A percentile compares a stretch with the other conserved stretches of the same genome.
phyloP scores from a whole-genome alignment of 30 jellyfish, hydroid and myxozoan species.

The Pseudorhiza aurosa region DNA sequence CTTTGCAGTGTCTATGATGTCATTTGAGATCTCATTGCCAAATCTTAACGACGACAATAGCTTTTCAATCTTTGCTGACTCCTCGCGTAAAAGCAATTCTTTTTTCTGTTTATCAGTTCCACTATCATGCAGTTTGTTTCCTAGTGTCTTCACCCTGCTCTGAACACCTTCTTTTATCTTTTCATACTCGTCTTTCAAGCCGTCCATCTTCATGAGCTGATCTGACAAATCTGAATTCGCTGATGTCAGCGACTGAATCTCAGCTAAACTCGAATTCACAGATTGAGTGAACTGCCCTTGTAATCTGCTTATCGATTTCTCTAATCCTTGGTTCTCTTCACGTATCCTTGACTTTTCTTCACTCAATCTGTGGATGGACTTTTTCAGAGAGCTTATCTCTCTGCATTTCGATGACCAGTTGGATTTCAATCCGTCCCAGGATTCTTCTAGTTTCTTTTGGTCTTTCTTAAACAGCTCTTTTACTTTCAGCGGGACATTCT shows the following conservation, averaged over 20 bases:
- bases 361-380: conserved; percentile 53
- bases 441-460: conserved; percentile 46
- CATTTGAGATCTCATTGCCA: conserved; percentile 44
- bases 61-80: conserved; percentile 60
- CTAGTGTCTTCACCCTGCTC: conserved; percentile 9
- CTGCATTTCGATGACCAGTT: conserved; percentile 86
- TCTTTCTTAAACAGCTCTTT: conserved; percentile 47
- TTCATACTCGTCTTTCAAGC: conserved; percentile 35
- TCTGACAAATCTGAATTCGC: conserved; percentile 75
- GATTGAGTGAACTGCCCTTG: conserved; percentile 92
- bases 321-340: conserved; percentile 84
- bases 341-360: conserved; percentile 81
- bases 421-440: conserved; percentile 60
- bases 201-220: conserved; percentile 70
- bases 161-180: conserved; percentile 40
- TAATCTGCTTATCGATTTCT: conserved; percentile 66
- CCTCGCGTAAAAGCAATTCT: conserved; percentile 44
- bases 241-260: conserved; percentile 80
- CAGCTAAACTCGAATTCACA: conserved; percentile 84
- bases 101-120: conserved; percentile 25
- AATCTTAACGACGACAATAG: conserved; percentile 24
- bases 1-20: conserved; percentile 42
- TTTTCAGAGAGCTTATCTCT: conserved; percentile 68
- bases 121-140: conserved; percentile 7
- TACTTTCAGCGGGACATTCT: conserved; percentile 22